Evolutionary conservation across 2,888 invertebrate species (phyloP).

Genomic region (Drosophila kambysellisi): DNA sequence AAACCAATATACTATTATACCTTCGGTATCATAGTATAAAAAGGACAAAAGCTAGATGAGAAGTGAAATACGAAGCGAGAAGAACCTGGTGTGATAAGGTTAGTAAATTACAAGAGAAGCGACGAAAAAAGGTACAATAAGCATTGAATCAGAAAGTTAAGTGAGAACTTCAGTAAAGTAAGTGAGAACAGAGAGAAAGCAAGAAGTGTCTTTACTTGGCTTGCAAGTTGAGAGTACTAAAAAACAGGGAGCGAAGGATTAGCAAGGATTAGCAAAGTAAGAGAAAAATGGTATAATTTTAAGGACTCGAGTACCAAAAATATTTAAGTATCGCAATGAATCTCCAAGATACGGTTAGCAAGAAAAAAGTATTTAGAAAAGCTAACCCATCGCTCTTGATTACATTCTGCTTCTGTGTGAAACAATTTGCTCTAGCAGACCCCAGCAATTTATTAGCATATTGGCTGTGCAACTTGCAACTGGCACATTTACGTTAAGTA

Average conservation of each 20-base stretch:
- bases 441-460: conserved; percentile 31
- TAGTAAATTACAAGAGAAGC: conserved; percentile 1
- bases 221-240: too few species aligned
- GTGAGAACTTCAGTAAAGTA: not conserved
- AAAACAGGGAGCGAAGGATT: too few species aligned
- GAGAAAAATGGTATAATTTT: not conserved
- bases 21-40: too few species aligned
- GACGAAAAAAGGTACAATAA: too few species aligned
- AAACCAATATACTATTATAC: too few species aligned
- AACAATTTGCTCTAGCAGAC: conserved; percentile 8
- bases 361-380: not conserved
- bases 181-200: not conserved
- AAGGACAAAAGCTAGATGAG: not conserved
- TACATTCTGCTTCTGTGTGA: conserved; percentile 8
- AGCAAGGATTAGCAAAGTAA: not conserved
- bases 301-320: not conserved
- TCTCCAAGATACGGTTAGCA: not conserved
- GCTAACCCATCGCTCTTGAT: conserved; percentile 14
- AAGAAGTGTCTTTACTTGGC: not conserved
- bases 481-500: conserved; percentile 26
- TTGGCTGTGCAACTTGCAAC: conserved; percentile 3
- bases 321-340: not conserved
- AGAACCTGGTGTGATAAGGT: not conserved
- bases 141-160: not conserved
- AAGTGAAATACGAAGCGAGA: not conserved